Conservation (phyloP, 2,113 vertebrate species). For the Pithys albifrons region DNA sequence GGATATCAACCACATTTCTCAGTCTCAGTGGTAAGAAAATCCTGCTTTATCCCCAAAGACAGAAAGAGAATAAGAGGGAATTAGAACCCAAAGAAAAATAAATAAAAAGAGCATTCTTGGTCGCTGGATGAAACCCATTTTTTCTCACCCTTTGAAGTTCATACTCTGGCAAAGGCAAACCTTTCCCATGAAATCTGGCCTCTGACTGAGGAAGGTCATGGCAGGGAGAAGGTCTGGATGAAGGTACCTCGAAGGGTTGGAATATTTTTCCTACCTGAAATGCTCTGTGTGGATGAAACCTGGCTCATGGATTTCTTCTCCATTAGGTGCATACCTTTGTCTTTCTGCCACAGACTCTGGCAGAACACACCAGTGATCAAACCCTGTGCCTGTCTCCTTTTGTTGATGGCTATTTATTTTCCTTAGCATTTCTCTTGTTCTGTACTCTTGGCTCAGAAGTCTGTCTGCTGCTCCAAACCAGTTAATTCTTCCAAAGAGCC, state of each 20-base stretch:
- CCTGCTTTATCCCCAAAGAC: slow-evolving; percentile 13
- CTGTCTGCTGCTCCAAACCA: slow-evolving; percentile 47
- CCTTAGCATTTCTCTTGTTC: slow-evolving; percentile 19
- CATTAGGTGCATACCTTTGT: background rate
- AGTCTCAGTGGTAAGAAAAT: background rate
- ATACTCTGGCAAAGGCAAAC: background rate
- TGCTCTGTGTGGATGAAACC: background rate
- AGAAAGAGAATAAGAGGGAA: background rate
- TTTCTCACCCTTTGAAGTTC: slow-evolving; percentile 32
- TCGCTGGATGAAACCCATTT: background rate
- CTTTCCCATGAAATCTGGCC: background rate
- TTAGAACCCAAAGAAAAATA: slow-evolving; percentile 50
- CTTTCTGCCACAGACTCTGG: background rate
- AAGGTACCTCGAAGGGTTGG: background rate
- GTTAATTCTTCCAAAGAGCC: background rate
- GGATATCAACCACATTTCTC: background rate
- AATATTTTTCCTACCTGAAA: background rate
- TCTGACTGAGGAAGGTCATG: background rate
- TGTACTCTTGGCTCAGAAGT: slow-evolving; percentile 19
- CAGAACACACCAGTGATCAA: background rate
- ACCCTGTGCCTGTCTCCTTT: background rate
- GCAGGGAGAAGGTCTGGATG: background rate
- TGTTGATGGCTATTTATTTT: slow-evolving; percentile 45
- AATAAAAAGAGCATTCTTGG: slow-evolving; percentile 11
- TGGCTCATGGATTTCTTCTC: background rate